These are phyloP conservation scores for Eupithecia abbreviata DNA, from an alignment of 2,888 invertebrate genomes.

Conservation along the genomic window DNA sequence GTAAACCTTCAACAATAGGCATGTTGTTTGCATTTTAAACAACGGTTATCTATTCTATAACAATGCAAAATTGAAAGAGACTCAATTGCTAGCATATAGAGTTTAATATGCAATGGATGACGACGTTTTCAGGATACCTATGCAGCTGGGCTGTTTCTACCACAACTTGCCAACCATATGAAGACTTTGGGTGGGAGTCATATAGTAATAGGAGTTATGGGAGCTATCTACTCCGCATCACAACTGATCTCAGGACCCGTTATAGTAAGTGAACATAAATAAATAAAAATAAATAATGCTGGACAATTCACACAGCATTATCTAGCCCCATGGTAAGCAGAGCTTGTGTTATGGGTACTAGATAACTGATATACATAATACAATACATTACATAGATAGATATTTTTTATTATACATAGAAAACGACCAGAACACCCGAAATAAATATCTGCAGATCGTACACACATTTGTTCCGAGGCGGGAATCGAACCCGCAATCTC, in stretches of 20 bases:
- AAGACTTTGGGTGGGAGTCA: conserved; percentile 78
- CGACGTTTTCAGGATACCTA: conserved; percentile 55
- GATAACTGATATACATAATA: too few species aligned
- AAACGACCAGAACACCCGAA: too few species aligned
- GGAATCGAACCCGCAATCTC: too few species aligned
- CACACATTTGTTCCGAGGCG: too few species aligned
- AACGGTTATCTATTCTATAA: background rate
- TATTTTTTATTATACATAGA: too few species aligned
- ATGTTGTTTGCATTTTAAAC: conserved; percentile 1
- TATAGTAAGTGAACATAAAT: conserved; percentile 74
- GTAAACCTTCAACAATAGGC: background rate
- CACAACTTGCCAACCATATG: conserved; percentile 66
- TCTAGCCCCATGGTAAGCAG: too few species aligned
- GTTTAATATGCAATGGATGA: background rate
- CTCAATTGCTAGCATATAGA: background rate
- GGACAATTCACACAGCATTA: too few species aligned
- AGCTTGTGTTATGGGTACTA: too few species aligned
- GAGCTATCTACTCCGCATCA: conserved; percentile 80
- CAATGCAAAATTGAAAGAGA: background rate
- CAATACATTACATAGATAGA: too few species aligned
- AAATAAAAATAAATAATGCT: too few species aligned
- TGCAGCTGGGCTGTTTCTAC: conserved; percentile 51
- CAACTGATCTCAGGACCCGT: conserved; percentile 84
- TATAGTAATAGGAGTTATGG: conserved; percentile 78
- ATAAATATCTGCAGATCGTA: too few species aligned